Conservation (phyloP, 2,888 invertebrate genomes). For the Helicoverpa assulta region DNA sequence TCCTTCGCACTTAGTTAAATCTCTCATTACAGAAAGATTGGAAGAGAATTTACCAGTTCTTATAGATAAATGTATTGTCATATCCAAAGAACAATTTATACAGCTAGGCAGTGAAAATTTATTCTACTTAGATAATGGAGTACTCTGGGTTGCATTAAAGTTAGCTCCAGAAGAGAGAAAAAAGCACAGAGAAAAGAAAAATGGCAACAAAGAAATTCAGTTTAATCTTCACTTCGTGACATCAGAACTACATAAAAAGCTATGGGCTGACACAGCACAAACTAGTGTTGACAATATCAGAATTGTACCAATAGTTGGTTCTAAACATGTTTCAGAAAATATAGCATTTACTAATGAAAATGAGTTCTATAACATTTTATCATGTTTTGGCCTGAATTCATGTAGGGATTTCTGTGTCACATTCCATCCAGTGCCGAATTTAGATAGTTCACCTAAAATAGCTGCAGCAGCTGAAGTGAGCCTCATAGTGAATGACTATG, state of each 20-base stretch:
- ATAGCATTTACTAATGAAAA: constrained; percentile 77
- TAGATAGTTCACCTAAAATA: constrained; percentile 83
- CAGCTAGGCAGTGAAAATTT: constrained; percentile 84
- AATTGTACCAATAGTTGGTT: constrained; percentile 82
- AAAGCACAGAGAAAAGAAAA: constrained; percentile 68
- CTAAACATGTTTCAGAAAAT: constrained; percentile 73
- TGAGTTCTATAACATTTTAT: constrained; percentile 78
- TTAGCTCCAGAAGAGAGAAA: constrained; percentile 73
- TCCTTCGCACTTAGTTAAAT: constrained; percentile 70
- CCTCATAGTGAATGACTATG: constrained; percentile 82
- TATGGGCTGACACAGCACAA: constrained; percentile 73
- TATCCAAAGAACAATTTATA: constrained; percentile 81
- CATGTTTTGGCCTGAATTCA: constrained; percentile 73
- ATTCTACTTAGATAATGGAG: constrained; percentile 84
- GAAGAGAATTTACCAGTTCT: constrained; percentile 76
- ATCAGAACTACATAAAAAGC: constrained; percentile 81
- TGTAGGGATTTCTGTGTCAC: constrained; percentile 72
- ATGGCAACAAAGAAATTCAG: constrained; percentile 67
- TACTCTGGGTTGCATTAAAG: constrained; percentile 83
- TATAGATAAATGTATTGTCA: constrained; percentile 80
- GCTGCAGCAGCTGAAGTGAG: constrained; percentile 82
- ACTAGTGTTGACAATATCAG: constrained; percentile 73
- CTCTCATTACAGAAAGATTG: constrained; percentile 71
- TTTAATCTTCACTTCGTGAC: constrained; percentile 78
- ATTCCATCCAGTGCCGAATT: constrained; percentile 80